These are phyloP conservation scores for Azemiops feae DNA, from an alignment of 2,113 vertebrate genomes.

Conservation along the genomic window DNA sequence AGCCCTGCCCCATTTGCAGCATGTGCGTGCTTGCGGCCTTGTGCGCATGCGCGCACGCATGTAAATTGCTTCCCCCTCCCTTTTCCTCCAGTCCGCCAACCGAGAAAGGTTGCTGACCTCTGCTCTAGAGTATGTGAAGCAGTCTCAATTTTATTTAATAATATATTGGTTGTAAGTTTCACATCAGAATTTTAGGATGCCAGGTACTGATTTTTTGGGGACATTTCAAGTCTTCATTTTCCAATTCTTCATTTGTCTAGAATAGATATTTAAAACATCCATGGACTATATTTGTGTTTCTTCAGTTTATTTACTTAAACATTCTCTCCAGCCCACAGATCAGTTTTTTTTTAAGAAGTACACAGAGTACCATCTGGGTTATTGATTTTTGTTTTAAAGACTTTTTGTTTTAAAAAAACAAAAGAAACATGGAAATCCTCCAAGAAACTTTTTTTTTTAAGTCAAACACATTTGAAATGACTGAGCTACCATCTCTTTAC, in stretches of 20 bases:
- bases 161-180: not conserved
- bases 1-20: too few species aligned
- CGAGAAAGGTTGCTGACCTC: too few species aligned
- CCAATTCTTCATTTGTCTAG: not conserved
- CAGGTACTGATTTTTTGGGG: not conserved
- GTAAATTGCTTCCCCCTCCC: too few species aligned
- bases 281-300: not conserved
- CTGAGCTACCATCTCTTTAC: not conserved
- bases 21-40: too few species aligned
- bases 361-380: not conserved
- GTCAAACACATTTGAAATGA: not conserved
- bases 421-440: not conserved
- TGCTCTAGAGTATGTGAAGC: not conserved
- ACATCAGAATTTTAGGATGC: not conserved
- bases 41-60: too few species aligned
- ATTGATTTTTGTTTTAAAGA: not conserved
- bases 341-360: not conserved
- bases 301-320: not conserved
- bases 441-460: not conserved
- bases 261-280: not conserved
- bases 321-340: not conserved
- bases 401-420: not conserved
- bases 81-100: too few species aligned
- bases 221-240: not conserved
- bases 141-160: not conserved